These are phyloP conservation scores for Pardosa pseudoannulata DNA, from an alignment of 2,888 invertebrate species.

Conservation along the genomic window DNA sequence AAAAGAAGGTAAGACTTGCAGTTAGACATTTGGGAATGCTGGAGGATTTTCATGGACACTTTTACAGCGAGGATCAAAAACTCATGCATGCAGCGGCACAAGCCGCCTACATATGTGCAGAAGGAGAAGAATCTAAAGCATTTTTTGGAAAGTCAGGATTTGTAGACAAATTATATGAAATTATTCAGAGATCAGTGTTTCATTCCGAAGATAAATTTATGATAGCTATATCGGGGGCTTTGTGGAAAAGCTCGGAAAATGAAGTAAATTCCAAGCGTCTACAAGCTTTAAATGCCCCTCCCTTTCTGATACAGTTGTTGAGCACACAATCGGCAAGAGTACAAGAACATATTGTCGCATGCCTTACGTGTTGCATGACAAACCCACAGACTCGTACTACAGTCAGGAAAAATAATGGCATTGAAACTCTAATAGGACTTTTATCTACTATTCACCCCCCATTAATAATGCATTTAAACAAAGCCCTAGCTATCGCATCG, in stretches of 20 bases:
- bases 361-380: conserved; percentile 40
- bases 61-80: conserved; percentile 42
- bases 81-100: conserved; percentile 50
- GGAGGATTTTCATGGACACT: conserved; percentile 44
- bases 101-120: conserved; percentile 43
- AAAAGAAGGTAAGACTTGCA: conserved; percentile 21
- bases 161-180: conserved; percentile 50
- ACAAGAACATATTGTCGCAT: conserved; percentile 48
- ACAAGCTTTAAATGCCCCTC: conserved; percentile 39
- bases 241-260: conserved; percentile 57
- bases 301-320: conserved; percentile 44
- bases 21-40: conserved; percentile 33
- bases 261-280: conserved; percentile 26
- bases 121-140: conserved; percentile 17
- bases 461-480: conserved; percentile 57
- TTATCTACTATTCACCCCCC: conserved; percentile 37
- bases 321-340: conserved; percentile 41
- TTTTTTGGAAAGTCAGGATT: conserved; percentile 47
- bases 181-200: conserved; percentile 45
- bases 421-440: conserved; percentile 42
- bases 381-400: conserved; percentile 36
- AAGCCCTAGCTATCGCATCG: conserved; percentile 42
- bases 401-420: conserved; percentile 60
- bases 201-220: conserved; percentile 44
- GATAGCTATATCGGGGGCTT: conserved; percentile 43